A percentile compares a stretch with the other conserved stretches of the same genome.
Evolutionary conservation across 2,888 invertebrate genomes (phyloP).

Genomic region (Hydrotaea diabolus): DNA sequence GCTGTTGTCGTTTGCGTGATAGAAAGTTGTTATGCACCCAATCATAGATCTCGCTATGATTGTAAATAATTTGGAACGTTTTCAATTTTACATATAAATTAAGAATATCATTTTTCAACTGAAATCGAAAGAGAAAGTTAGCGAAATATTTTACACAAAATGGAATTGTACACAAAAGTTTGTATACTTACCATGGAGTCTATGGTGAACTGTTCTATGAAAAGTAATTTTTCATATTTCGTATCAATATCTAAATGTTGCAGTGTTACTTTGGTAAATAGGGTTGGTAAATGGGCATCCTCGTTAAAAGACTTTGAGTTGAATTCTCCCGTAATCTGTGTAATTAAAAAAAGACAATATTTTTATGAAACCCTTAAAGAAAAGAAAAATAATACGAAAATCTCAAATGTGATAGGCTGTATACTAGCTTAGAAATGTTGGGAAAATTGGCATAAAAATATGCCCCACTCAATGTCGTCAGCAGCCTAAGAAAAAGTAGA

Average conservation of each 20-base stretch:
- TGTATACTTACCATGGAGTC: slow-evolving; percentile 82
- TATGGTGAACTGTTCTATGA: slow-evolving; percentile 83
- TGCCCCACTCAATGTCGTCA: too few species aligned
- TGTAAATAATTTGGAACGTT: slow-evolving; percentile 86
- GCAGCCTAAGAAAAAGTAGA: too few species aligned
- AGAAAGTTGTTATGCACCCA: slow-evolving; percentile 83
- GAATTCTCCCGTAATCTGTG: slow-evolving; percentile 83
- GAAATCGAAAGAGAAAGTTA: slow-evolving; percentile 49
- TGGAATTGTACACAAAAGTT: not conserved
- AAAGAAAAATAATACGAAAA: too few species aligned
- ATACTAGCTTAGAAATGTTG: too few species aligned
- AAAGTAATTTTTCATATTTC: slow-evolving; percentile 83
- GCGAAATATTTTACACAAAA: slow-evolving; percentile 54
- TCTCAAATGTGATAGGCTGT: too few species aligned
- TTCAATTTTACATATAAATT: slow-evolving; percentile 87
- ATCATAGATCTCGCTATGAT: slow-evolving; percentile 84
- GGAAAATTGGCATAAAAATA: too few species aligned
- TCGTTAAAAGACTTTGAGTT: slow-evolving; percentile 81
- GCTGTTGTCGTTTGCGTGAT: slow-evolving; percentile 78
- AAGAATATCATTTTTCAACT: slow-evolving; percentile 83
- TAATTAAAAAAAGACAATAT: too few species aligned
- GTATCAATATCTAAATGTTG: slow-evolving; percentile 85
- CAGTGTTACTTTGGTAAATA: slow-evolving; percentile 85
- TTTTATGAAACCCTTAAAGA: too few species aligned
- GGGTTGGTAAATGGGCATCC: slow-evolving; percentile 82